phyloP scores from a whole-genome alignment of 2,888 invertebrate species.

The Leptura quadrifasciata region DNA sequence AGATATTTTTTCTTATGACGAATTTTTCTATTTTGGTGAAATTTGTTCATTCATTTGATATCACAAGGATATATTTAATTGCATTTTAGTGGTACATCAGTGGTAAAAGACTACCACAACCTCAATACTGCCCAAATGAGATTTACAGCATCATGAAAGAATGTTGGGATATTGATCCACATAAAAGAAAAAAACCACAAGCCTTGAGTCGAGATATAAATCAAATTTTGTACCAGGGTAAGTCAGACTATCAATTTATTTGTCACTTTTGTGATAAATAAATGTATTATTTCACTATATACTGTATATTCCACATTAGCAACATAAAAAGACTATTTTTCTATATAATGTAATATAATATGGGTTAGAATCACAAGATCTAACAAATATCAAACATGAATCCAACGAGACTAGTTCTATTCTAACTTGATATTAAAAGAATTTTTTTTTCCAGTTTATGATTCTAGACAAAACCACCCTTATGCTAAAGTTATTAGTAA shows the following conservation, averaged over 20 bases:
- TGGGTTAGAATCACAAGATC: no score
- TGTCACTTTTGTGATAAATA: no score
- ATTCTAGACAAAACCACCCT: slow-evolving; percentile 78
- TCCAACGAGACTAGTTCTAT: neutral
- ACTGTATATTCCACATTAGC: no score
- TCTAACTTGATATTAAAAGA: slow-evolving; percentile 19
- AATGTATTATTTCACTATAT: no score
- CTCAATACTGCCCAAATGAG: slow-evolving; percentile 82
- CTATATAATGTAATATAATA: no score
- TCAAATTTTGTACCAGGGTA: slow-evolving; percentile 85
- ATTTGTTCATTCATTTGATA: no score
- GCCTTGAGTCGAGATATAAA: slow-evolving; percentile 90
- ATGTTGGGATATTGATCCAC: slow-evolving; percentile 87
- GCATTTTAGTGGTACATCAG: slow-evolving; percentile 78
- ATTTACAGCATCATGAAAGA: slow-evolving; percentile 86
- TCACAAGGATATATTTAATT: no score
- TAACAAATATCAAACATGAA: no score
- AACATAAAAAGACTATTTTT: no score
- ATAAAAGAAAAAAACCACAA: slow-evolving; percentile 85
- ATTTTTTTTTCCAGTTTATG: slow-evolving; percentile 74
- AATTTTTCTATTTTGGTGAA: no score
- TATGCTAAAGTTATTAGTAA: slow-evolving; percentile 75
- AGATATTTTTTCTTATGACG: no score
- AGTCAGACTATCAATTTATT: slow-evolving; percentile 20
- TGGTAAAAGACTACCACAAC: slow-evolving; percentile 82